These are phyloP conservation scores for Ceratina australensis DNA, from an alignment of 1,140 invertebrate species.

Conservation along the genomic window DNA sequence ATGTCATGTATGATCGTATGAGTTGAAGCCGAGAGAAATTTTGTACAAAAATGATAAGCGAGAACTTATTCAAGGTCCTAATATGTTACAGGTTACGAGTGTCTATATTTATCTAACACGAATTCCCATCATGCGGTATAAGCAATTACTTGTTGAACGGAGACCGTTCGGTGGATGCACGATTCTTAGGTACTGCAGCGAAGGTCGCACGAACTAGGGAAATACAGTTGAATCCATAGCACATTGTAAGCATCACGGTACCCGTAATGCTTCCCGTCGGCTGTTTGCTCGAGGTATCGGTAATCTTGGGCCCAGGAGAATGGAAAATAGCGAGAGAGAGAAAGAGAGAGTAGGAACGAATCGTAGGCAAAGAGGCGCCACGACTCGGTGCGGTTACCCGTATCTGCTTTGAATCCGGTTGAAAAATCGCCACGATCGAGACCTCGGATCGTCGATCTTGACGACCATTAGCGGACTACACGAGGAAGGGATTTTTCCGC, in stretches of 20 bases:
- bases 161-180: too few species aligned
- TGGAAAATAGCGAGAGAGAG: constrained; percentile 16
- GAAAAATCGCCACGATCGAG: constrained; percentile 50
- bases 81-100: too few species aligned
- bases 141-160: too few species aligned
- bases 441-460: constrained; percentile 60
- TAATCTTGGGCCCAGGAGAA: constrained; percentile 39
- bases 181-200: too few species aligned
- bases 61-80: too few species aligned
- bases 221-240: constrained; percentile 44
- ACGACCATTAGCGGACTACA: constrained; percentile 63
- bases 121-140: too few species aligned
- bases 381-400: constrained; percentile 45
- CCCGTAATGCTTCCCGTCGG: constrained; percentile 58
- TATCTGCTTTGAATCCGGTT: constrained; percentile 38
- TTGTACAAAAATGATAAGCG: too few species aligned
- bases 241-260: constrained; percentile 60
- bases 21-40: too few species aligned
- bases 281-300: constrained; percentile 56
- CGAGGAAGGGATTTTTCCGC: constrained; percentile 49
- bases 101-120: too few species aligned
- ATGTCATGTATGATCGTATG: too few species aligned
- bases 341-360: background rate
- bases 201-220: constrained; percentile 23
- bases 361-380: constrained; percentile 40